Base-by-base conservation (phyloP, 2,797 vertebrate genomes). In the Vireo griseus region DNA sequence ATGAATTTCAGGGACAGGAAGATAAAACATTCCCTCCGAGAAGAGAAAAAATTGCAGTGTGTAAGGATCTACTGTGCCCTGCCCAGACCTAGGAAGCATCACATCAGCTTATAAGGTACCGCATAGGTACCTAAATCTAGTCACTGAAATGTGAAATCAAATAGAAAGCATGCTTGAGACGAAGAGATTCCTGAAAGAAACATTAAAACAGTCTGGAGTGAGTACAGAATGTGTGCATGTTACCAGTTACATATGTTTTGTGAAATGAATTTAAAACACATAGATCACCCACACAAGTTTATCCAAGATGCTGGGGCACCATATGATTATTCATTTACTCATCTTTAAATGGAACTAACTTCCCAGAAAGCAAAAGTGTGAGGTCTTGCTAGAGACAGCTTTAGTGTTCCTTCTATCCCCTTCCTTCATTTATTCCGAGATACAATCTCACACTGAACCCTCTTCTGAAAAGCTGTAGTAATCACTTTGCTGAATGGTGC, bases 311-410 rank as follows among this genome's bases (percentile, higher is more conserved):
- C 57, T 85, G 28, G 65, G 35, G 42, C 50, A 91, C 65, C 51
- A 45, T 78, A 48, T 95, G 93, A 90, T 90, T 96, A 93, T 87
- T 90, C 76, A 90, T 94, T 91, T 96, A 85, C 55, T 92, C 85
- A 63, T 91, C 75, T 92, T 89, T 83, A 95, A 89, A 78, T 39
- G 68, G 72, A 94, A 63, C 16, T 55, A 47, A 90, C 88, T 81
- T 94, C 72, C 63, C 72, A 91, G 84, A 87, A 94, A 94, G 86
- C 57, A 72, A 74, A 92, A 21, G 31, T 85, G 75, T 87, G 80
- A 95, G 47, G 73, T 86, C 50, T 77, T 74, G 37, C 51, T 85
- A 74, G 54, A 89, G 57, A 86, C 44, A 88, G 42, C 40, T 62
- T 76, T 74, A 51, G 25, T 65, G 25, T 40, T 91, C 25, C 35